These are phyloP conservation scores for Plagodis pulveraria DNA, from an alignment of 2,888 invertebrate species.

Conservation along the genomic window DNA sequence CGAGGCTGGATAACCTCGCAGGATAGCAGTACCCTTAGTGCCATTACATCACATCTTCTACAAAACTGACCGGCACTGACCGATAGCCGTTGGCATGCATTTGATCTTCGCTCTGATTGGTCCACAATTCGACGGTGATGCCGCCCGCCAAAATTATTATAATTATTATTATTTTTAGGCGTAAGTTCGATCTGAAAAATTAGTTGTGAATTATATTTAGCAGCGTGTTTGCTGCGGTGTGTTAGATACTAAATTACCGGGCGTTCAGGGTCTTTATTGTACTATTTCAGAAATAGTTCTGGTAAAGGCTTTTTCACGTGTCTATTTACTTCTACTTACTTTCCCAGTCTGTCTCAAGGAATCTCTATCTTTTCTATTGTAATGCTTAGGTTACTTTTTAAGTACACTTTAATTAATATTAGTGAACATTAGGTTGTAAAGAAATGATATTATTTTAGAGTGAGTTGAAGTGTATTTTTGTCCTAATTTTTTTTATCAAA, in stretches of 20 bases:
- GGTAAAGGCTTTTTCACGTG: constrained; percentile 64
- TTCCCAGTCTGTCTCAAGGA: constrained; percentile 28
- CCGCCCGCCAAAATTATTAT: constrained; percentile 56
- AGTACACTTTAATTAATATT: constrained; percentile 66
- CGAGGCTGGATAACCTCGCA: constrained; percentile 16
- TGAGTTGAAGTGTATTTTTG: constrained; percentile 57
- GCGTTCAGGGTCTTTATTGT: constrained; percentile 69
- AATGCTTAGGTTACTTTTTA: constrained; percentile 62
- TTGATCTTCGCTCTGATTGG: constrained; percentile 59
- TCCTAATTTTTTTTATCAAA: constrained; percentile 46
- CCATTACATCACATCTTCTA: constrained; percentile 59
- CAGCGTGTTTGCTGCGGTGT: constrained; percentile 32
- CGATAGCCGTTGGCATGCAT: constrained; percentile 52
- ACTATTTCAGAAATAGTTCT: constrained; percentile 79
- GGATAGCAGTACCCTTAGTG: constrained; percentile 50
- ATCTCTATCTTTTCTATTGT: constrained; percentile 42
- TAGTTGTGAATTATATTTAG: constrained; percentile 47
- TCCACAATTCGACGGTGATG: constrained; percentile 48
- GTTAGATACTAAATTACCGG: constrained; percentile 30
- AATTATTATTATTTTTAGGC: constrained; percentile 33
- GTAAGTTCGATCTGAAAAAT: constrained; percentile 41
- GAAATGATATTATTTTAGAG: constrained; percentile 65
- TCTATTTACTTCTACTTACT: constrained; percentile 27
- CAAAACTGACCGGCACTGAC: constrained; percentile 45
- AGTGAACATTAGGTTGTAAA: constrained; percentile 70